Conservation (phyloP, 2,888 invertebrate species). For the Drosophila setosimentum region DNA sequence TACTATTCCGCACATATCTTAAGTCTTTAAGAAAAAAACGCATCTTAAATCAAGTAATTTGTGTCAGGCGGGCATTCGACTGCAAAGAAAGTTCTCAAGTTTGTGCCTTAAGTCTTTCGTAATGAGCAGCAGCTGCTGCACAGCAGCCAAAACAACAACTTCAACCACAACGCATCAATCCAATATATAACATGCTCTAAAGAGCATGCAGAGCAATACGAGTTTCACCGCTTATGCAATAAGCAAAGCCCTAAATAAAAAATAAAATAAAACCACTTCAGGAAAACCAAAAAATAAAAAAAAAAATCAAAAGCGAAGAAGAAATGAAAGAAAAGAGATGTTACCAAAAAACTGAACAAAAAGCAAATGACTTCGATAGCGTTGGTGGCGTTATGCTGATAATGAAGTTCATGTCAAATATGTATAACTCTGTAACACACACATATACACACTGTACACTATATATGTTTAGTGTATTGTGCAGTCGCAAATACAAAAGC, state of each 20-base stretch:
- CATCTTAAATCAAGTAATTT: conserved; percentile 61
- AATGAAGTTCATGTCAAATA: conserved; percentile 77
- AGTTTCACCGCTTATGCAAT: conserved; percentile 82
- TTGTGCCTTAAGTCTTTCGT: conserved; percentile 70
- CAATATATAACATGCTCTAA: conserved; percentile 69
- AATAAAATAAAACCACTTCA: conserved; percentile 67
- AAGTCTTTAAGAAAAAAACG: conserved; percentile 6
- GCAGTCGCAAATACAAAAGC: conserved; percentile 61
- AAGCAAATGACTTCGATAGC: conserved; percentile 39
- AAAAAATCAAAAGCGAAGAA: conserved; percentile 35
- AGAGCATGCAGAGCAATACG: conserved; percentile 71
- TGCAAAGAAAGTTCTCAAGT: conserved; percentile 75
- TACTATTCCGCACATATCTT: too few species aligned
- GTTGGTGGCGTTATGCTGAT: conserved; percentile 64
- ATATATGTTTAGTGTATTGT: conserved; percentile 43
- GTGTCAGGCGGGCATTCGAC: conserved; percentile 32
- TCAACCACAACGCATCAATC: conserved; percentile 26
- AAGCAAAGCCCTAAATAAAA: conserved; percentile 74
- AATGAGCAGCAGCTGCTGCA: conserved; percentile 14
- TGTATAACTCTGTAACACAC: conserved; percentile 21
- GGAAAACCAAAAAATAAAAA: conserved; percentile 43
- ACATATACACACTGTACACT: neutral
- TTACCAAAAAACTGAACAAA: conserved; percentile 60
- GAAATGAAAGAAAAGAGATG: conserved; percentile 62
- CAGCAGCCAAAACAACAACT: conserved; percentile 8